These are phyloP conservation scores for Python bivittatus DNA, from an alignment of 2,113 vertebrate species.

Conservation along the genomic window DNA sequence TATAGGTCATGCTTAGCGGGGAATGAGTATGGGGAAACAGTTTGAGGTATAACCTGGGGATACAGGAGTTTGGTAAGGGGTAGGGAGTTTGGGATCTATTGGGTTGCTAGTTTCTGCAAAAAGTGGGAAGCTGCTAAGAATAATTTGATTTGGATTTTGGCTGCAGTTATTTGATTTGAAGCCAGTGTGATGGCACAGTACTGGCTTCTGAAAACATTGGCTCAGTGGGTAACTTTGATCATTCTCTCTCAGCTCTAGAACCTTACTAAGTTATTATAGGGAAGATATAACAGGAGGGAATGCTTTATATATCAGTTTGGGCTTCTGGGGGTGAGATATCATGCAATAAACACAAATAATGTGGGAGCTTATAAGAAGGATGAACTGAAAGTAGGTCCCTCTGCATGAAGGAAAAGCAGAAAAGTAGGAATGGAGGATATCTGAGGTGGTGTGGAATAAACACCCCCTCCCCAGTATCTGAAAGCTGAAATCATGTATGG, in stretches of 20 bases:
- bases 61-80: neutral
- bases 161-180: neutral
- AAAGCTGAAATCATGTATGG: neutral
- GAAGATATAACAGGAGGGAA: neutral
- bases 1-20: neutral
- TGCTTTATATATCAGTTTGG: neutral
- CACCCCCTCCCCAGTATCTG: too few relatives aligned
- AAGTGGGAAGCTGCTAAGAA: neutral
- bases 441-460: too few relatives aligned
- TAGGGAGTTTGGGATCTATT: neutral
- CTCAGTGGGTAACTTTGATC: neutral
- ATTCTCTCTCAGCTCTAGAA: neutral
- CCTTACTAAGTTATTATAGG: neutral
- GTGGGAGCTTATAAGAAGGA: neutral
- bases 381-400: neutral
- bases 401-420: neutral
- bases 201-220: neutral
- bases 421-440: neutral
- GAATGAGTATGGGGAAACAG: neutral
- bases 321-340: neutral
- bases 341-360: neutral
- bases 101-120: neutral
- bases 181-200: neutral
- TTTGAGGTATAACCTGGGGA: neutral
- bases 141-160: neutral